Evolutionary conservation across 2,113 vertebrate species (phyloP), one percentile per base, ranked within the genome.

Genomic region (Pterocles gutturalis): DNA sequence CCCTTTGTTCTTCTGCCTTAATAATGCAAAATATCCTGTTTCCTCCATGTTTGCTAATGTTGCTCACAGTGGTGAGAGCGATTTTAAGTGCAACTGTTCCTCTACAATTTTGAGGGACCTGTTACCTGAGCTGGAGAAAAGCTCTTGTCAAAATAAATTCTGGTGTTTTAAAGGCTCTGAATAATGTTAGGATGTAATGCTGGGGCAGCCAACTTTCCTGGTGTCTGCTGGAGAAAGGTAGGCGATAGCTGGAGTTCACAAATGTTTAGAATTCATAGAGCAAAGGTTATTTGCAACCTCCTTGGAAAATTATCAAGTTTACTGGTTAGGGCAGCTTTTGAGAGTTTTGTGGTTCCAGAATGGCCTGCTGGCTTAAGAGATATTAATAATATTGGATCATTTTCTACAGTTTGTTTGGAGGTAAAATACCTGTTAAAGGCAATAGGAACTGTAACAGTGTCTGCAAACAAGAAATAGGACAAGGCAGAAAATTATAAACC

Each of bases 1-100:
- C 45, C 65, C 31, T 92, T 95, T 95, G 83, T 97, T 97, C 41
- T 96, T 89, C 65, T 89, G 31, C 83, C n/a, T 91, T 69, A 92
- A 57, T 62, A 94, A 92, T 76, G 65, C 49, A 95, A 97, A 92
- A 84, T 72, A 89, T 36, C 31, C 45, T 22, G 1, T 55, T 95
- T 78, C 53, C 29, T 83, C 55, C 17, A 10, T 57, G 45, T 79
- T 69, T 76, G n/a, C 31, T 84, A 38, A 64, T 76, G 45, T 31
- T 70, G 11, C 45, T 93, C 25, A 61, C 41, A 57, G 19, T 33
- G 8, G 13, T 84, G 34, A 0, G 3, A 87, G 89, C 16, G 16
- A 76, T 65, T 65, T 79, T 57, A 53, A 70, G 28, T 46, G 13
- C 48, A 76, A 75, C 57, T 36, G 19, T 18, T 95, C 17, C 38